Percentiles rank a stretch among this genome's conserved stretches.
Conservation (phyloP, 2,113 vertebrate species). For the Strigops habroptila region DNA sequence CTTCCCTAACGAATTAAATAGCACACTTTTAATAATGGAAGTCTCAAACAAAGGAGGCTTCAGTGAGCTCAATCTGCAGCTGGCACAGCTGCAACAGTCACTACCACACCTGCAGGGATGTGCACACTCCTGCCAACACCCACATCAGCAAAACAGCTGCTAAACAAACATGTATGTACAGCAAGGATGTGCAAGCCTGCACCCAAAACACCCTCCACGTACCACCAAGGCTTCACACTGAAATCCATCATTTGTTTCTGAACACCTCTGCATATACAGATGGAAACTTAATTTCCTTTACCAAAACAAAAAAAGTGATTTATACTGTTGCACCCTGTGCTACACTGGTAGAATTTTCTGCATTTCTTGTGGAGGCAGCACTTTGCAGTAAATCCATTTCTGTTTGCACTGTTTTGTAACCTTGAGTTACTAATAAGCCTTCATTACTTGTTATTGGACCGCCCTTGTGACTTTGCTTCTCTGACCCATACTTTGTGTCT, state of each 20-base stretch:
- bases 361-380: neutral
- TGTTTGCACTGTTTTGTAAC: neutral
- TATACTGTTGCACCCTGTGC: neutral
- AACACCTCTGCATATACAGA: neutral
- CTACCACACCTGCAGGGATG: neutral
- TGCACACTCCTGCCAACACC: rapidly evolving
- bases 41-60: neutral
- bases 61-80: neutral
- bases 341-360: neutral
- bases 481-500: neutral
- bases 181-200: neutral
- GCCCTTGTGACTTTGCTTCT: neutral
- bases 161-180: neutral
- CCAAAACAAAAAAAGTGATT: neutral
- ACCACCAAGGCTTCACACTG: neutral
- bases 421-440: neutral
- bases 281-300: neutral
- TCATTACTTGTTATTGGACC: neutral
- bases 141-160: neutral
- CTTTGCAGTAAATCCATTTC: neutral
- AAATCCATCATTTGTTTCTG: neutral
- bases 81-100: neutral
- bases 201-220: neutral
- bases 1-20: neutral
- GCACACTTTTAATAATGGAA: neutral